Conservation (phyloP, 2,797 vertebrate species). For the Bradypus variegatus region DNA sequence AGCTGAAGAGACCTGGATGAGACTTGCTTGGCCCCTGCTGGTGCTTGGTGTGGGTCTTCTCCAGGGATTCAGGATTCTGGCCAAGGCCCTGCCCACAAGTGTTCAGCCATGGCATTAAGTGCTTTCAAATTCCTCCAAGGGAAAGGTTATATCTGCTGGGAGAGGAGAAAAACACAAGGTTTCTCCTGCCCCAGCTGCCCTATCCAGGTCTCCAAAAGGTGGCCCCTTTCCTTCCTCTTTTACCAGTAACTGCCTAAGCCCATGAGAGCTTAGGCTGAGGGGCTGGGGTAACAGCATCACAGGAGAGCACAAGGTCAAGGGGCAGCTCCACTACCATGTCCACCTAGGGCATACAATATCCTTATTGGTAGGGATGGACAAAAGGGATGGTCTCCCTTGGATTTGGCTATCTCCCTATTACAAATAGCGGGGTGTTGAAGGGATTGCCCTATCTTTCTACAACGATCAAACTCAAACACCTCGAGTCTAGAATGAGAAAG, state of each 20-base stretch:
- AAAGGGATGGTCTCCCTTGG: background rate
- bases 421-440: background rate
- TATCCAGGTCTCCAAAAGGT: conserved; percentile 16
- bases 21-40: background rate
- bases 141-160: conserved; percentile 36
- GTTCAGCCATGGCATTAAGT: conserved; percentile 40
- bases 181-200: background rate
- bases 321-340: background rate
- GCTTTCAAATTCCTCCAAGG: conserved; percentile 40
- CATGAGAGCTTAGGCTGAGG: background rate
- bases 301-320: conserved; percentile 11
- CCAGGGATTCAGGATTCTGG: conserved; percentile 22
- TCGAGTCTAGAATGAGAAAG: conserved; percentile 18
- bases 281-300: background rate
- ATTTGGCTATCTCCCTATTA: background rate
- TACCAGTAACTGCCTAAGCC: background rate
- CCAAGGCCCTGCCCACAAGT: conserved; percentile 28
- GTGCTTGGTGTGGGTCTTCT: background rate
- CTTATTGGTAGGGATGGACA: background rate
- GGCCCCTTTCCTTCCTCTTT: background rate
- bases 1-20: background rate
- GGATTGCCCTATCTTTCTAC: background rate
- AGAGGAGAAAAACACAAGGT: background rate
- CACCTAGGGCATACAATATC: background rate
- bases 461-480: background rate